Conservation (phyloP, 1,140 invertebrate genomes). For the Hylyphantes graminicola region DNA sequence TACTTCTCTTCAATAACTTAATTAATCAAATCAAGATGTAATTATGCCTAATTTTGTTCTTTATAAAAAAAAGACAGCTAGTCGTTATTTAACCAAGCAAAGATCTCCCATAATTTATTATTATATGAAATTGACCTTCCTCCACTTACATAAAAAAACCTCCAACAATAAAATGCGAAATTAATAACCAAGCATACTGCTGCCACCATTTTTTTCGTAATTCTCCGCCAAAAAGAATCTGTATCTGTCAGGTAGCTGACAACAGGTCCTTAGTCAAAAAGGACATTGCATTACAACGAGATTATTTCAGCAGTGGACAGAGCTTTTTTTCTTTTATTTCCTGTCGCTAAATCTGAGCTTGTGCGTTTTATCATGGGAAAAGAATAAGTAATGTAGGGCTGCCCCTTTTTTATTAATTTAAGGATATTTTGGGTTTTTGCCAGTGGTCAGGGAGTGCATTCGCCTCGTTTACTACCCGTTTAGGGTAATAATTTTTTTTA, state of each 20-base stretch:
- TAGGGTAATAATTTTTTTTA: no score
- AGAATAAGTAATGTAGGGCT: constrained; percentile 36
- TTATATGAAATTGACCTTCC: constrained; percentile 25
- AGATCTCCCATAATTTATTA: no score
- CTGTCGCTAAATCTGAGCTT: constrained; percentile 1
- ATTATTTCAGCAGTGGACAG: constrained; percentile 15
- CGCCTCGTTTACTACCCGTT: not conserved
- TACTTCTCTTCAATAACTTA: no score
- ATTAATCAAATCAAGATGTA: no score
- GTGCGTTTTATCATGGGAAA: constrained; percentile 27
- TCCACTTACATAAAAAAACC: constrained; percentile 16
- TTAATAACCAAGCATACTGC: constrained; percentile 28
- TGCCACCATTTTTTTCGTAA: not conserved
- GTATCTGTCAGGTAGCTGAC: constrained; percentile 28
- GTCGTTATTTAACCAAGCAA: no score
- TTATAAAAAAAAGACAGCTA: no score
- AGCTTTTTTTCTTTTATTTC: constrained; percentile 15
- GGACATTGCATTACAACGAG: constrained; percentile 39
- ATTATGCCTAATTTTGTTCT: no score
- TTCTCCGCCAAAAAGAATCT: not conserved
- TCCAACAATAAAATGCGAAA: constrained; percentile 30
- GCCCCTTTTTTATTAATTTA: constrained; percentile 33
- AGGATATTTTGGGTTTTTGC: constrained; percentile 13
- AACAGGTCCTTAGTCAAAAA: constrained; percentile 50
- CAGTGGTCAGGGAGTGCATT: not conserved